A percentile compares a stretch with the other conserved stretches of the same genome.
phyloP scores from a whole-genome alignment of 2,888 invertebrate species.

The Sarcophaga variegata region DNA sequence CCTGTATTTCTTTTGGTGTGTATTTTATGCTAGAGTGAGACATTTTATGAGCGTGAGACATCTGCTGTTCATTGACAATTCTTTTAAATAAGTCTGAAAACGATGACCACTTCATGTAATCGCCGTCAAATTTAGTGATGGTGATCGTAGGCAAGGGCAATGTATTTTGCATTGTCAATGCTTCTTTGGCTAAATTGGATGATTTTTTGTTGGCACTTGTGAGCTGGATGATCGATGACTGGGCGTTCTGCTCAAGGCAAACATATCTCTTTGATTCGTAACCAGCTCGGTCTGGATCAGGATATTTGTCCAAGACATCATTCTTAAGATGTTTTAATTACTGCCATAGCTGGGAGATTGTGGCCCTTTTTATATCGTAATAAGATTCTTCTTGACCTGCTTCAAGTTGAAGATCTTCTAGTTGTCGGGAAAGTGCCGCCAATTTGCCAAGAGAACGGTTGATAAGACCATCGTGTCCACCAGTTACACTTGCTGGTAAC shows the following conservation, averaged over 20 bases:
- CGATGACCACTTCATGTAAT: neutral
- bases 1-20: slow-evolving; percentile 23
- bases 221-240: slow-evolving; percentile 10
- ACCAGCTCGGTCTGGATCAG: too few relatives aligned
- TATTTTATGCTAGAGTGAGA: slow-evolving; percentile 22
- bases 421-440: neutral
- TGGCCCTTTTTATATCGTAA: too few relatives aligned
- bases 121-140: neutral
- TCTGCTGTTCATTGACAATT: slow-evolving; percentile 3
- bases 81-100: neutral
- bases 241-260: neutral
- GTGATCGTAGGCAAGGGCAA: neutral
- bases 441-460: neutral
- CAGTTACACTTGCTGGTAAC: too few relatives aligned
- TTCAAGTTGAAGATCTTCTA: too few relatives aligned
- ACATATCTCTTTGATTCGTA: neutral
- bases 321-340: too few relatives aligned
- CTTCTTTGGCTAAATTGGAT: neutral
- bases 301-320: too few relatives aligned
- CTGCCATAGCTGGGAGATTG: neutral
- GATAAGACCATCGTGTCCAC: too few relatives aligned
- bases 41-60: slow-evolving; percentile 19
- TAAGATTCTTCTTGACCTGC: too few relatives aligned
- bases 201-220: neutral
- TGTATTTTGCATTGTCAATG: neutral